These are phyloP conservation scores for Lates calcarifer DNA, from an alignment of 2,113 vertebrate species.

Conservation along the genomic window DNA sequence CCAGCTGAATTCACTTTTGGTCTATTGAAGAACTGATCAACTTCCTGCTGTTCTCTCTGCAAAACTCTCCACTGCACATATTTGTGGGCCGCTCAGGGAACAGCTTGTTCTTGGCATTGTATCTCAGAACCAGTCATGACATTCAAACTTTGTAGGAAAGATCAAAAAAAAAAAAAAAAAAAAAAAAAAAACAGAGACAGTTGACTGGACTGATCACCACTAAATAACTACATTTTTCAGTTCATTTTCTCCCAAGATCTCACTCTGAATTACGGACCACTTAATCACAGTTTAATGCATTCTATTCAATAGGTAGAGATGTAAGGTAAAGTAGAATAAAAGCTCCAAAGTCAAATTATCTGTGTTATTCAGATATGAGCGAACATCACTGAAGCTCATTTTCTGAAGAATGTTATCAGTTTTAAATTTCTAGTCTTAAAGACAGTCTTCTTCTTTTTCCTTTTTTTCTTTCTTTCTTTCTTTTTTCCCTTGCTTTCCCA, in stretches of 20 bases:
- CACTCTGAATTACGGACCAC: conserved; percentile 27
- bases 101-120: conserved; percentile 79
- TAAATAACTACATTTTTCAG: conserved; percentile 25
- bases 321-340: conserved; percentile 41
- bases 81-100: conserved; percentile 67
- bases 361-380: conserved; percentile 44
- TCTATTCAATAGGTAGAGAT: conserved; percentile 42
- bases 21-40: conserved; percentile 44
- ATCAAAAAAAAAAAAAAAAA: conserved; percentile 52
- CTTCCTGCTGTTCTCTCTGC: conserved; percentile 45
- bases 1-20: conserved; percentile 50
- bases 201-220: background rate
- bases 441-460: conserved; percentile 9
- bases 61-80: conserved; percentile 55
- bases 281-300: conserved; percentile 44
- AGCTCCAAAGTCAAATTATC: conserved; percentile 55
- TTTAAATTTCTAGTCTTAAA: conserved; percentile 52
- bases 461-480: conserved; percentile 33
- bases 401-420: conserved; percentile 67
- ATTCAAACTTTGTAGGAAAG: conserved; percentile 50
- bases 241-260: conserved; percentile 18
- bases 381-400: conserved; percentile 56
- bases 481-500: too few relatives aligned
- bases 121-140: conserved; percentile 56
- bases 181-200: conserved; percentile 31